Base-by-base conservation (phyloP, 2,113 vertebrate species). In the Hucho hucho region DNA sequence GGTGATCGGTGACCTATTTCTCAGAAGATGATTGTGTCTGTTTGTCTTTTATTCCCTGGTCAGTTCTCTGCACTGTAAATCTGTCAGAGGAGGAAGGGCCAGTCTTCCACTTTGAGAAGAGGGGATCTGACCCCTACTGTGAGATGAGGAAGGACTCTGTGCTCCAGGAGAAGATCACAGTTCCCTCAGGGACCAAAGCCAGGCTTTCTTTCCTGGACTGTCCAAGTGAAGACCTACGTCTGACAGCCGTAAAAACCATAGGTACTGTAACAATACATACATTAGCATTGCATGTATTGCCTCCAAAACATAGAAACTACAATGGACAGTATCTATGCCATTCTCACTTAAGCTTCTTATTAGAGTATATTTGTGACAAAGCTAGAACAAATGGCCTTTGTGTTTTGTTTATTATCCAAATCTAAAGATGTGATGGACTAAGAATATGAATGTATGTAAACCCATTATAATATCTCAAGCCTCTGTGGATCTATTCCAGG, bases 121-220 rank as follows among this genome's bases (percentile, higher is more conserved):
- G 81, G 46, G 81, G 82, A 12, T 81, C 80, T 0, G 80, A 84
- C 1, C 88, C 91, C 0, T 77, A 85, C 1, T 98, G 96, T 80
- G 94, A 95, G 28, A 93, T 98, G 84, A 96, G 93, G 14, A 78
- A 93, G 20, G 86, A 93, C 66, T 91, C 91, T 18, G 85, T 86
- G 63, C 90, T 95, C 0, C 77, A 90, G 72, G 46, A 91, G 1
- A 89, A 84, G 61, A 71, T 97, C 70, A 93, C 84, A 0, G 81
- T 99, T 56, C 70, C 49, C 0, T 81, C 92, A 0, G 95, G 95
- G 1, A 74, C 80, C 0, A 80, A 73, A 22, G 87, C 93, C 82
- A 84, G 7, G 12, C 84, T 98, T 56, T 95, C 93, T 56, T 97
- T 98, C 83, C 92, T 97, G 0, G 98, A 98, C 80, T 94, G 94